Evolutionary conservation across 2,888 invertebrate genomes (phyloP).

Genomic region (Hydrotaea cyrtoneurina): DNA sequence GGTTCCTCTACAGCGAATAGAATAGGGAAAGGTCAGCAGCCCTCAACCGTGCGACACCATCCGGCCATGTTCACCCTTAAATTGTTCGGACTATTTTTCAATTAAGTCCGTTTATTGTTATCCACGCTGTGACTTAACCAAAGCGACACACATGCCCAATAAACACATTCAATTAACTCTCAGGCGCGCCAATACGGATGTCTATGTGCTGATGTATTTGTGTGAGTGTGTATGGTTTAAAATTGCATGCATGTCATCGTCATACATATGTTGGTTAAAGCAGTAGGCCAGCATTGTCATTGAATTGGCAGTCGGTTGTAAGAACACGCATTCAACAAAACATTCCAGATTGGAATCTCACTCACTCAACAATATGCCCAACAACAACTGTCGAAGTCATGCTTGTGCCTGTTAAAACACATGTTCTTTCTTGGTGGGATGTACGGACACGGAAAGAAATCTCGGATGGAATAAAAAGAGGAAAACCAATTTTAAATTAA

Average conservation of each 20-base stretch:
- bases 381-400: conserved; percentile 5
- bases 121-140: background rate
- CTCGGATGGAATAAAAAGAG: background rate
- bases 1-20: no score
- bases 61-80: background rate
- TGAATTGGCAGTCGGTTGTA: background rate
- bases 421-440: background rate
- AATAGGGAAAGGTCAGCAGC: no score
- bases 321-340: background rate
- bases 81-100: background rate
- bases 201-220: no score
- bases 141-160: background rate
- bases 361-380: background rate
- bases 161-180: background rate
- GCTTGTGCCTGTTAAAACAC: background rate
- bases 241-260: no score
- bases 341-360: background rate
- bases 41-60: no score
- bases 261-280: background rate
- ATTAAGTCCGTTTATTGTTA: background rate
- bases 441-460: background rate
- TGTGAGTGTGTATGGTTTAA: no score
- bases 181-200: no score
- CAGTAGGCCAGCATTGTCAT: background rate
- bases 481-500: no score